phyloP scores from a whole-genome alignment of 2,888 invertebrate species.

The Tipula unca region DNA sequence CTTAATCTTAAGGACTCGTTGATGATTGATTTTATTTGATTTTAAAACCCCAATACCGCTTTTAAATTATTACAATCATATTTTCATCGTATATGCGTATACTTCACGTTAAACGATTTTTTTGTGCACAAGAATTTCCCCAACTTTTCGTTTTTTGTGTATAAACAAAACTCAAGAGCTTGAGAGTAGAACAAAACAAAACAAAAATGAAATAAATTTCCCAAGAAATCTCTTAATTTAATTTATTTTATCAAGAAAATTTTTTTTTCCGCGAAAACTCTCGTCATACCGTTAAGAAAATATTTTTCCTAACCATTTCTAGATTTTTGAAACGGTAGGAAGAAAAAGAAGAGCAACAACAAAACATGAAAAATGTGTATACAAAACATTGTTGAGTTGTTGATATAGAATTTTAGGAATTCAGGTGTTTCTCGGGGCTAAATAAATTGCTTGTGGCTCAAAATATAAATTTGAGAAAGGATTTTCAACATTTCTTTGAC shows the following conservation, averaged over 20 bases:
- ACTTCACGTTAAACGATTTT: not conserved
- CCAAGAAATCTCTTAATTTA: not conserved
- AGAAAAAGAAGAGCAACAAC: not conserved
- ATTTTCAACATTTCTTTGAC: not conserved
- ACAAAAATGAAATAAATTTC: not conserved
- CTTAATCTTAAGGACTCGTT: too few relatives aligned
- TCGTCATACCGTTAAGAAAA: not conserved
- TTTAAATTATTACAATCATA: not conserved
- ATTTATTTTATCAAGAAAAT: not conserved
- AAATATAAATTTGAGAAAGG: not conserved
- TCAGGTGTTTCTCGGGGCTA: not conserved
- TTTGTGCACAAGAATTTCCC: too few relatives aligned
- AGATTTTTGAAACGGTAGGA: not conserved
- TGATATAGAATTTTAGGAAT: not conserved
- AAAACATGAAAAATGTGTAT: not conserved
- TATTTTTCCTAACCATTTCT: not conserved
- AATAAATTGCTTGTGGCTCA: not conserved
- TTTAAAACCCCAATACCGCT: not conserved
- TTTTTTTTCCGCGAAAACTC: not conserved
- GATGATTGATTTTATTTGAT: not conserved
- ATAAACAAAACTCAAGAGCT: not conserved
- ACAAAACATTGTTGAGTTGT: not conserved
- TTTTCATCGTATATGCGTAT: not conserved
- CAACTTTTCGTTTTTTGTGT: not conserved
- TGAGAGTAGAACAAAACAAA: not conserved